Base-by-base conservation (phyloP, 35 echinoderm and acorn worm species). In the Stichopus chloronotus region DNA sequence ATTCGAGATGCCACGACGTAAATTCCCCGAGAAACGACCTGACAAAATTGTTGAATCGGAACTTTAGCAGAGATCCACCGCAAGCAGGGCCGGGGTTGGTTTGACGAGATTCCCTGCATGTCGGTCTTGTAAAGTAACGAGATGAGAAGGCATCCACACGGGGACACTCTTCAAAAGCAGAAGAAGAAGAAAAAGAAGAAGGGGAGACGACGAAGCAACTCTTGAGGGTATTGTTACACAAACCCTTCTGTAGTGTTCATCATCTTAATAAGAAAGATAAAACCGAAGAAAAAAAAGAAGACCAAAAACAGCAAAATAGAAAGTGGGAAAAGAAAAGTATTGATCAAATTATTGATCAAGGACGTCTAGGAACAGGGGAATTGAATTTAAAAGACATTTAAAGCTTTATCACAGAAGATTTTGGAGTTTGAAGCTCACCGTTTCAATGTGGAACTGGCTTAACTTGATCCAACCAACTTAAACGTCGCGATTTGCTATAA, bases 21-120 rank as follows among this genome's bases (percentile, higher is more conserved):
- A 89, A 89, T 89, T 85, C 87, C 59, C 65, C 60, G 11, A 23
- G 87, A 52, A 89, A 89, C 87, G 65, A 63, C 87, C 71, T 72
- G 87, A 89, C 52, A 83, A 83, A 30, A 19, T 81, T 57, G 55
- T 12, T 17, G 80, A 83, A 57, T 79, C 13, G 52, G 80, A 83
- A 74, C 69, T 74, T 20, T 8, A 20, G 20, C 3, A 43, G 69
- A 72, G 43, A 52, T 83, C 22, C 16, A 43, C 52, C 14, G 17
- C 80, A 83, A 55, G 80, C 8, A 21, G 20, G 80, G 19, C 24
- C 14, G 7, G 8, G 52, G 80, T 21, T 43, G 16, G 16, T 57
- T 83, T 16, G 22, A 25, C 6, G 52, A n/a, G 22, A 55, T 83
- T 21, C 52, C 52, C 55, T 83, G n/a, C n/a, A n/a, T n/a, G 14